Percentiles rank a stretch among this genome's conserved stretches.
These are phyloP conservation scores for Sinhomidia bicolor DNA, from an alignment of 2,888 invertebrate genomes.

Conservation along the genomic window DNA sequence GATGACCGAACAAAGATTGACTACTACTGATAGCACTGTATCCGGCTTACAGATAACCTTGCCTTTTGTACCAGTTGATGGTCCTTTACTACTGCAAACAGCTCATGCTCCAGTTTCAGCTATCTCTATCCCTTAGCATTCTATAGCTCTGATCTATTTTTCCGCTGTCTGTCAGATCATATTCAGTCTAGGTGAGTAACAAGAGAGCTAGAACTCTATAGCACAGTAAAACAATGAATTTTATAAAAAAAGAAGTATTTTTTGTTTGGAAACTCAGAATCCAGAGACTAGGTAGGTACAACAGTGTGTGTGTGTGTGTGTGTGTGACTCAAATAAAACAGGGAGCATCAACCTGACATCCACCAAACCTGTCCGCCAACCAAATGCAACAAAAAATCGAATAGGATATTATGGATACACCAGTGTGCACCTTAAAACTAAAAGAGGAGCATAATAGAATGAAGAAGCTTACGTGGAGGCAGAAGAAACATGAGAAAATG, in stretches of 20 bases:
- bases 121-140: neutral
- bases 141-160: neutral
- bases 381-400: neutral
- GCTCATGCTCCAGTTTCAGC: too few relatives aligned
- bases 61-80: too few relatives aligned
- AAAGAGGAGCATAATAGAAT: neutral
- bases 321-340: slow-evolving; percentile 2
- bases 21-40: neutral
- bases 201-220: neutral
- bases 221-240: neutral
- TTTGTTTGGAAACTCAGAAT: neutral
- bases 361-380: neutral
- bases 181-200: neutral
- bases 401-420: neutral
- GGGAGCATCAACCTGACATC: slow-evolving; percentile 25
- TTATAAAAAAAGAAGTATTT: neutral
- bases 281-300: neutral
- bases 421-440: neutral
- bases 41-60: neutral
- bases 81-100: too few relatives aligned
- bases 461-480: neutral
- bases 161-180: neutral
- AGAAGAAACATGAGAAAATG: neutral
- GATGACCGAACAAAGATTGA: neutral
- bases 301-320: too few relatives aligned